Percentiles rank a stretch among this genome's conserved stretches.
Conservation (phyloP, 1,140 invertebrate species). For the Diprion similis region DNA sequence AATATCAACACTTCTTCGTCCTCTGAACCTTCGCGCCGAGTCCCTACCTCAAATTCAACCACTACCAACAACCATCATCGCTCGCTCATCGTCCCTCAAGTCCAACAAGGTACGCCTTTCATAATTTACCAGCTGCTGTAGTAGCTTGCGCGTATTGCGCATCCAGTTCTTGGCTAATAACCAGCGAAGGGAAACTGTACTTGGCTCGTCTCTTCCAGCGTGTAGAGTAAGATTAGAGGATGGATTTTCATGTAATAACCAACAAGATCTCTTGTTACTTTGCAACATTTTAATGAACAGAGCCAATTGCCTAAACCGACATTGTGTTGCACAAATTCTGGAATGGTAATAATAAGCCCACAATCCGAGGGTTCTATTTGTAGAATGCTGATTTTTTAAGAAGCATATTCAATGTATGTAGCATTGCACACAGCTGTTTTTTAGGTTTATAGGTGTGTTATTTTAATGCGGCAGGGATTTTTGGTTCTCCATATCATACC, state of each 20-base stretch:
- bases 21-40: constrained; percentile 48
- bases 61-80: constrained; percentile 48
- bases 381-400: neutral
- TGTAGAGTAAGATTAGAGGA: neutral
- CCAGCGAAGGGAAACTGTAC: constrained; percentile 1
- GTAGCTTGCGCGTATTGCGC: constrained; percentile 4
- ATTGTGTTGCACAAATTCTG: neutral
- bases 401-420: neutral
- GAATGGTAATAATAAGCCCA: neutral
- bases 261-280: neutral
- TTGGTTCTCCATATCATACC: neutral
- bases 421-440: neutral
- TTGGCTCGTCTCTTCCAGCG: constrained; percentile 4
- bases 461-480: neutral
- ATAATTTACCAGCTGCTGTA: neutral
- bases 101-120: constrained; percentile 45
- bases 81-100: constrained; percentile 44
- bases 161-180: neutral
- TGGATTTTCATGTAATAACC: neutral
- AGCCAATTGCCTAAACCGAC: neutral
- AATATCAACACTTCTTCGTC: constrained; percentile 48
- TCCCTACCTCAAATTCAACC: constrained; percentile 50
- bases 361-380: too few relatives aligned
- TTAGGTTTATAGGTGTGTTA: neutral
- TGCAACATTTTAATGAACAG: neutral